Evolutionary conservation across 2,797 vertebrate genomes (phyloP), one percentile per base, ranked within the genome.

Genomic region (Malurus leucopterus): DNA sequence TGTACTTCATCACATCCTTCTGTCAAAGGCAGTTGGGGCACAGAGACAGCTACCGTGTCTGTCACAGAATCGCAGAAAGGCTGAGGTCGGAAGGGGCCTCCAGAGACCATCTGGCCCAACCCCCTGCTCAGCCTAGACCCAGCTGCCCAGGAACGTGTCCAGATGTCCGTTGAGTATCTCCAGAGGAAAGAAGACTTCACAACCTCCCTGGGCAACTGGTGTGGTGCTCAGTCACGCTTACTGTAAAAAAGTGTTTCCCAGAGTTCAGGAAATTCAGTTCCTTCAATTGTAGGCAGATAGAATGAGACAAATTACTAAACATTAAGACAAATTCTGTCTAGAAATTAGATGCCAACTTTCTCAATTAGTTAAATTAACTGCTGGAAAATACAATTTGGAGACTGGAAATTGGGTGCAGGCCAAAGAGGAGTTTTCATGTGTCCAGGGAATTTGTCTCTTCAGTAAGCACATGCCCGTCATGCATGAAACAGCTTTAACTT

Each of bases 1-100:
- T 75, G 46, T 15, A 21, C 43, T 67, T 78, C 24, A 6, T 38
- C 53, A 13, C 23, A 17, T 34, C n/a, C 55, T 71, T 41, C 59
- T 72, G 41, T 38, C 5, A 2, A 23, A 10, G 57, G 59, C 75
- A 30, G 53, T 30, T 29, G 29, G 9, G n/a, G 9, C 30, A 36
- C 3, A 86, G 44, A 32, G 74, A 43, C 1, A 1, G 2, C 27
- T 59, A 2, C 27, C 0, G 0, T 57, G n/a, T 43, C 34, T 47
- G 2, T 58, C 40, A 32, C 61, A 63, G 53, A 59, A 17, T 8
- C 44, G n/a, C 51, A 59, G 62, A 40, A 15, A 16, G 58, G n/a
- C 0, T 70, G 62, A 88, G 34, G 49, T 17, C 27, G 26, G 44
- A 24, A 67, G 11, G 30, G 49, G 41, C 41, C 21, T 72, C 30